phyloP scores from a whole-genome alignment of 30 jellyfish, hydroid and myxozoan species.

The Hydractinia echinata region DNA sequence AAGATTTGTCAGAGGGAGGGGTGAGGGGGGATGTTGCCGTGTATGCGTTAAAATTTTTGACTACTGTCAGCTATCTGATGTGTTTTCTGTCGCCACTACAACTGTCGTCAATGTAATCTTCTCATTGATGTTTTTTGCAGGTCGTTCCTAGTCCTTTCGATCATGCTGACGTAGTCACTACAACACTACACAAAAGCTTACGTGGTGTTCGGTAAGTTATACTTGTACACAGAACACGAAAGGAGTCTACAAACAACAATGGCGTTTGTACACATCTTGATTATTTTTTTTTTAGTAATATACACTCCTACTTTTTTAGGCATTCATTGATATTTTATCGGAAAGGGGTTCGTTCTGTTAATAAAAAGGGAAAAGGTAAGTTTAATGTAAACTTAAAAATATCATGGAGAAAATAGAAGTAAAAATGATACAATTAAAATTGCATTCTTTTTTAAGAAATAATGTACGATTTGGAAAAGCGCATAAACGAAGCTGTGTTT shows the following conservation, averaged over 20 bases:
- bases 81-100: no score
- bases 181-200: constrained; percentile 95
- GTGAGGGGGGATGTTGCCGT: not conserved
- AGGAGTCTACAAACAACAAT: not conserved
- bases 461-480: constrained; percentile 70
- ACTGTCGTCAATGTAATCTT: not conserved
- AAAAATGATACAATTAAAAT: not conserved
- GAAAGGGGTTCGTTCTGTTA: constrained; percentile 65
- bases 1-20: not conserved
- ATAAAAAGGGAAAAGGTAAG: constrained; percentile 80
- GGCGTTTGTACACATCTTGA: no score
- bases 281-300: not conserved
- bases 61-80: no score
- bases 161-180: constrained; percentile 93
- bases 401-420: not conserved
- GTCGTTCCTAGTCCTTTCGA: constrained; percentile 96
- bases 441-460: constrained; percentile 44
- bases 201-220: constrained; percentile 85
- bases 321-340: constrained; percentile 87
- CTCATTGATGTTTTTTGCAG: constrained; percentile 28
- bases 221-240: not conserved
- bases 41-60: not conserved
- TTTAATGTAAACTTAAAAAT: not conserved
- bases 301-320: constrained; percentile 26
- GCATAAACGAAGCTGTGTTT: constrained; percentile 86